phyloP scores from a whole-genome alignment of 2,797 vertebrate species.

The Varecia variegata region DNA sequence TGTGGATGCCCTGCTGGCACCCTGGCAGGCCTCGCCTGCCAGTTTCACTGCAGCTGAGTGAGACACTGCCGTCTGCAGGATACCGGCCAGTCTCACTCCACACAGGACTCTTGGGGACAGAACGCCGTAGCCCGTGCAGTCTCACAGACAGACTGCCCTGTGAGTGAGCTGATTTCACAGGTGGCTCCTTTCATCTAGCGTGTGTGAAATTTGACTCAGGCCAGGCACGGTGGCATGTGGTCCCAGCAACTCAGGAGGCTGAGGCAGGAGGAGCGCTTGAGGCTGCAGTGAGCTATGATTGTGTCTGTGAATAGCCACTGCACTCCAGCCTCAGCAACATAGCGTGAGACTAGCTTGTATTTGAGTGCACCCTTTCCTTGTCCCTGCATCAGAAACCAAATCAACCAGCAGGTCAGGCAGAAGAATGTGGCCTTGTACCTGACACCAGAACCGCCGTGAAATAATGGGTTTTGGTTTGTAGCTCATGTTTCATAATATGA shows the following conservation, averaged over 20 bases:
- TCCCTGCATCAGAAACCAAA: slow-evolving; percentile 11
- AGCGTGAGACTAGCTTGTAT: not conserved
- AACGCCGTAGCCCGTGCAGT: not conserved
- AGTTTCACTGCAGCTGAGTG: not conserved
- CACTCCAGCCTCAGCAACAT: not conserved
- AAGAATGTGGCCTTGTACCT: not conserved
- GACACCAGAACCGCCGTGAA: not conserved
- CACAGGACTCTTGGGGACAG: not conserved
- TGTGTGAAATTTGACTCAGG: slow-evolving; percentile 12
- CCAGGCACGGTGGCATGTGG: not conserved
- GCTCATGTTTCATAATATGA: not conserved
- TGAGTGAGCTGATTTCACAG: not conserved
- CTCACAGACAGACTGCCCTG: not conserved
- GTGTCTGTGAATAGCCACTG: not conserved
- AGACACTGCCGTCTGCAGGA: not conserved
- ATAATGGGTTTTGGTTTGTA: not conserved
- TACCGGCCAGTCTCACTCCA: not conserved
- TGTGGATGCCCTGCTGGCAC: not conserved
- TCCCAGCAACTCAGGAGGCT: not conserved
- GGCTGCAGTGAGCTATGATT: not conserved
- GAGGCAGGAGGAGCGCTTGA: not conserved
- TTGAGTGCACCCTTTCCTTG: not conserved
- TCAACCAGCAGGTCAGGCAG: not conserved
- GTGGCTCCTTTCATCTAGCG: not conserved
- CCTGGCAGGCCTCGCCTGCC: not conserved